A percentile compares a stretch with the other conserved stretches of the same genome.
phyloP scores from a whole-genome alignment of 2,113 vertebrate genomes.

The Sylvia atricapilla region DNA sequence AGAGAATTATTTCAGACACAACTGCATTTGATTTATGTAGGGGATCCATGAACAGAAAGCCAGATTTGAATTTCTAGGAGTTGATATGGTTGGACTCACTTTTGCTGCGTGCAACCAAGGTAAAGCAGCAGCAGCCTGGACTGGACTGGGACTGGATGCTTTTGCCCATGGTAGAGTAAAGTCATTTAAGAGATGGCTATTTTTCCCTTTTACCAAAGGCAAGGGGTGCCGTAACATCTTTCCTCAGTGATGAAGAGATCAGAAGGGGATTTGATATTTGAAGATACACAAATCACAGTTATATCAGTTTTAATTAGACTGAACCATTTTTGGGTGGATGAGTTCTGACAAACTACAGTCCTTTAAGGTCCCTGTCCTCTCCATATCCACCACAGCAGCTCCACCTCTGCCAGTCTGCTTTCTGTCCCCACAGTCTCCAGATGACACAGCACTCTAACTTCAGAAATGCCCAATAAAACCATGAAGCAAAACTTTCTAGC shows the following conservation, averaged over 20 bases:
- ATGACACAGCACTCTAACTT: neutral
- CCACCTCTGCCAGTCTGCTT: neutral
- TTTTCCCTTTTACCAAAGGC: neutral
- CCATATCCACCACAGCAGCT: neutral
- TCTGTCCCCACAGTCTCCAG: neutral
- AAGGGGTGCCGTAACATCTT: neutral
- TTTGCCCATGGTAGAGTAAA: neutral
- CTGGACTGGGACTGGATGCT: neutral
- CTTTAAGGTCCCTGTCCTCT: neutral
- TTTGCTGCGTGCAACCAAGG: neutral
- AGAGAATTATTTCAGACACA: conserved; percentile 41
- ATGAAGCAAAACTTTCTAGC: neutral
- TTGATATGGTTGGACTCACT: neutral
- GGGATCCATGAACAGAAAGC: neutral
- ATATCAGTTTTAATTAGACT: neutral
- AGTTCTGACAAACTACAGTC: neutral
- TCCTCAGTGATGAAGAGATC: neutral
- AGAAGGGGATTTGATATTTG: neutral
- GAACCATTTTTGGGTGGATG: neutral
- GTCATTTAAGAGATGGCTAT: neutral
- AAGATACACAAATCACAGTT: neutral
- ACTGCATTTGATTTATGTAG: neutral
- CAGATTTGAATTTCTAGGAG: neutral
- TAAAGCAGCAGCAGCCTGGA: neutral
- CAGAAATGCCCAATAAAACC: conserved; percentile 25